These are phyloP conservation scores for Taenaris catops DNA, from an alignment of 2,888 invertebrate genomes.

Conservation along the genomic window DNA sequence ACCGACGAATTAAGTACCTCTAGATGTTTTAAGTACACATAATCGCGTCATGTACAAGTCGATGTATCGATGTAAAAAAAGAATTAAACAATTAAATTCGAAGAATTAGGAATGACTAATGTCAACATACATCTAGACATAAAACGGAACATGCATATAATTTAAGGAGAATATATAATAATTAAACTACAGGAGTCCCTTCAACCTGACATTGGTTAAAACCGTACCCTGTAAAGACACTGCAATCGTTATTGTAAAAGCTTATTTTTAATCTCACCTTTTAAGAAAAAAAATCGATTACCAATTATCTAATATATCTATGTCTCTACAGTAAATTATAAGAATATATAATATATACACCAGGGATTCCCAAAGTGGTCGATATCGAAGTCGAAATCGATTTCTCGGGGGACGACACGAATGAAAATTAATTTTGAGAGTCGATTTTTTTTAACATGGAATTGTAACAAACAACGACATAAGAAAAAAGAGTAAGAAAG, in stretches of 20 bases:
- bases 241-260: slow-evolving; percentile 26
- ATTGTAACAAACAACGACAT: no score
- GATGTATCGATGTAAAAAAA: slow-evolving; percentile 33
- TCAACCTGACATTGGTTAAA: slow-evolving; percentile 49
- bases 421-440: no score
- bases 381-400: no score
- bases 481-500: no score
- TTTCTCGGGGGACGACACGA: no score
- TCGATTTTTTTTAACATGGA: no score
- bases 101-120: slow-evolving; percentile 65
- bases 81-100: slow-evolving; percentile 54
- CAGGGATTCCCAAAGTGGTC: no score
- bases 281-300: no score
- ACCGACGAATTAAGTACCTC: neutral
- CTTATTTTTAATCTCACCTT: slow-evolving; percentile 12
- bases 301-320: no score
- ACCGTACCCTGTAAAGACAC: slow-evolving; percentile 38
- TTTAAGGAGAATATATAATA: slow-evolving; percentile 12
- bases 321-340: no score
- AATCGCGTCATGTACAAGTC: neutral
- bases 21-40: slow-evolving; percentile 32
- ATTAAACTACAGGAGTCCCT: slow-evolving; percentile 32
- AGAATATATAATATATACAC: no score
- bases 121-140: slow-evolving; percentile 43
- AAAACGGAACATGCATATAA: slow-evolving; percentile 29